Conservation (phyloP, 2,797 vertebrate species). For the Pangasius krempfi region DNA sequence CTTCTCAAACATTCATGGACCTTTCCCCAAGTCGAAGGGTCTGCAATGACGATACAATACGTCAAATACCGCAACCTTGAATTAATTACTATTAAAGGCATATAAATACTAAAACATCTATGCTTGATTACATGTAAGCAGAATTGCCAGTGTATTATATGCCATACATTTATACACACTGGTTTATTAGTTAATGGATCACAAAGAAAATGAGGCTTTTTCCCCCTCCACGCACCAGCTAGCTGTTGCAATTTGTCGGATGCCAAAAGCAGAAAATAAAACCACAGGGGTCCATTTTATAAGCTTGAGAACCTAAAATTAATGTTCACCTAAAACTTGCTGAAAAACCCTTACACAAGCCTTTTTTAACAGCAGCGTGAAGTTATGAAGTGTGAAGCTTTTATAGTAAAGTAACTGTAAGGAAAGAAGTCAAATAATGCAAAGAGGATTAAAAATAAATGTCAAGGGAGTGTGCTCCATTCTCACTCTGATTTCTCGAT, state of each 20-base stretch:
- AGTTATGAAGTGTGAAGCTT: conserved; percentile 31
- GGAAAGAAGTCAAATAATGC: not conserved
- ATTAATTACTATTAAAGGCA: not conserved
- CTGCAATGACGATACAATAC: not conserved
- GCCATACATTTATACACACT: not conserved
- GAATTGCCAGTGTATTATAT: not conserved
- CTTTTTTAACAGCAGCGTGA: conserved; percentile 38
- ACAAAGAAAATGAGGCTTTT: not conserved
- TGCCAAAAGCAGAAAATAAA: conserved; percentile 35
- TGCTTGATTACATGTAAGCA: not conserved
- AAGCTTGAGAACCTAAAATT: conserved; percentile 29
- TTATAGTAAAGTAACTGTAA: not conserved
- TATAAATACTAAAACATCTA: not conserved
- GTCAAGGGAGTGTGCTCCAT: not conserved
- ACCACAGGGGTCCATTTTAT: conserved; percentile 11
- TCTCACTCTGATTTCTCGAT: not conserved
- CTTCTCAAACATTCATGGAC: not conserved
- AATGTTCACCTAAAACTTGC: conserved; percentile 14
- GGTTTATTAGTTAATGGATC: not conserved
- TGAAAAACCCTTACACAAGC: conserved; percentile 20
- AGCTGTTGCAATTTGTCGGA: not conserved
- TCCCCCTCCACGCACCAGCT: not conserved
- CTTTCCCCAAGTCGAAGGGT: not conserved
- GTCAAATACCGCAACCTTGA: not conserved
- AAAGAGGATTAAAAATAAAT: not conserved